Conservation (phyloP, 1,140 invertebrate species). For the Pogonomyrmex barbatus region DNA sequence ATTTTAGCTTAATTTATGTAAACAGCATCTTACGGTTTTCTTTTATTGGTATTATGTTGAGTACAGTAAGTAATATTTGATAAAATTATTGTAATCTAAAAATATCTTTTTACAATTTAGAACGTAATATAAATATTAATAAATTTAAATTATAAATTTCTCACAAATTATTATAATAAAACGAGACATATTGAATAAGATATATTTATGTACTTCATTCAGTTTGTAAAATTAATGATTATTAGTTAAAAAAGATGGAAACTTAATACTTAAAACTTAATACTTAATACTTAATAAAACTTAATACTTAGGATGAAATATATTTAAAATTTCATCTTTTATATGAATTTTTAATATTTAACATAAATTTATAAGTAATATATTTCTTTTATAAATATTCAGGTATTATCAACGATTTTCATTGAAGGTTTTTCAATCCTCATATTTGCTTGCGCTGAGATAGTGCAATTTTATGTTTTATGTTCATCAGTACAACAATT, state of each 20-base stretch:
- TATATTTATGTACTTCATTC: background rate
- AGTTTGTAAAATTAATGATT: background rate
- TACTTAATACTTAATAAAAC: background rate
- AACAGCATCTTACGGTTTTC: slow-evolving; percentile 69
- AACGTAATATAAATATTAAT: background rate
- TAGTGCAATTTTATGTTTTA: slow-evolving; percentile 72
- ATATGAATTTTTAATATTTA: background rate
- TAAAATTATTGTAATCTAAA: slow-evolving; percentile 37
- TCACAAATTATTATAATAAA: background rate
- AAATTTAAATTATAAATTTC: background rate
- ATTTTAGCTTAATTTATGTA: slow-evolving; percentile 65
- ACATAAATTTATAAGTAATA: background rate
- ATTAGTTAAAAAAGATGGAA: background rate
- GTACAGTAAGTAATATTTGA: slow-evolving; percentile 57
- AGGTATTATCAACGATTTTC: background rate
- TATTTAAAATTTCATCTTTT: background rate
- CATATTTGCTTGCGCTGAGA: slow-evolving; percentile 26
- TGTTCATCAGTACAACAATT: slow-evolving; percentile 71
- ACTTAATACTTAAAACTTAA: background rate
- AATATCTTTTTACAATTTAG: background rate
- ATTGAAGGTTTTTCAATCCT: slow-evolving; percentile 29
- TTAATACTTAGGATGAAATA: background rate
- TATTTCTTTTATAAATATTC: background rate
- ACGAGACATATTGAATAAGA: background rate
- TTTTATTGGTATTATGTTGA: slow-evolving; percentile 63